phyloP scores from a whole-genome alignment of 2,113 vertebrate genomes.

The Ahaetulla prasina region DNA sequence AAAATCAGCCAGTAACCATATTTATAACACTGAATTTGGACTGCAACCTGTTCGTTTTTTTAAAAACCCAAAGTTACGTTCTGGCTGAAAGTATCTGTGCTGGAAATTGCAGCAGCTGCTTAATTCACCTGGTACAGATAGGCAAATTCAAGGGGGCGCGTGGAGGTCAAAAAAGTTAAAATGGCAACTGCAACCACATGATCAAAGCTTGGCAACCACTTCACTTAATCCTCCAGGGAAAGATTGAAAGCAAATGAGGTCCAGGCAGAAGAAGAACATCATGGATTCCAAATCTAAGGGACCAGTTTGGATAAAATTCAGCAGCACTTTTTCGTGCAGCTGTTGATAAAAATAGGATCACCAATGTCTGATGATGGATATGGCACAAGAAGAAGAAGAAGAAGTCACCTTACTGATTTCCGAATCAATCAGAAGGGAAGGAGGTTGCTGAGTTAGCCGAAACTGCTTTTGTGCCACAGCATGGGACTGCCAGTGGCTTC shows the following conservation, averaged over 20 bases:
- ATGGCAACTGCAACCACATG: too few species aligned
- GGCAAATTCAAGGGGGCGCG: not conserved
- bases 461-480: not conserved
- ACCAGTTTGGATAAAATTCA: too few species aligned
- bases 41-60: not conserved
- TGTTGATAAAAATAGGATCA: too few species aligned
- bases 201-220: not conserved
- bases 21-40: not conserved
- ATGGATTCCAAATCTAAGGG: too few species aligned
- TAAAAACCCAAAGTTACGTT: not conserved
- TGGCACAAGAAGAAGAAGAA: not conserved
- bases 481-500: not conserved
- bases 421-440: not conserved
- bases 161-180: too few species aligned
- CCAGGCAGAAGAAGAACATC: too few species aligned
- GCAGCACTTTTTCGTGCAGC: too few species aligned
- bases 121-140: not conserved
- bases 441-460: not conserved
- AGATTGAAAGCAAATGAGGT: too few species aligned
- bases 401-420: not conserved
- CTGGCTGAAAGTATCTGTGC: not conserved
- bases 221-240: too few species aligned
- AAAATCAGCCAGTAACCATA: not conserved
- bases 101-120: not conserved
- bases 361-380: too few species aligned